These are phyloP conservation scores for Amorpha juglandis DNA, from an alignment of 2,888 invertebrate species.

Conservation along the genomic window DNA sequence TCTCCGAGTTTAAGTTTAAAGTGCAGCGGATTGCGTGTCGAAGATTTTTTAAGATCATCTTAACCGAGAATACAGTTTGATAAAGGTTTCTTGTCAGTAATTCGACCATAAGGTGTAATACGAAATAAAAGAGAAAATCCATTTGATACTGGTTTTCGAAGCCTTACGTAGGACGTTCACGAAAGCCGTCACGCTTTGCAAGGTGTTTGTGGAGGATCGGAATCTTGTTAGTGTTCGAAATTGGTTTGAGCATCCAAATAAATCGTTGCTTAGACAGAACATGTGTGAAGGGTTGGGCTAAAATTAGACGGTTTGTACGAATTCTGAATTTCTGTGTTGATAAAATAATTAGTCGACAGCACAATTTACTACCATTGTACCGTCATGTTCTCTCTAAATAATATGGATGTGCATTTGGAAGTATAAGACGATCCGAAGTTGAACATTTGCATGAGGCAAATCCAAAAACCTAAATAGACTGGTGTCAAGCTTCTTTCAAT, in stretches of 20 bases:
- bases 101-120: constrained; percentile 30
- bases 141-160: constrained; percentile 50
- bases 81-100: constrained; percentile 19
- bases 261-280: constrained; percentile 18
- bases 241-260: constrained; percentile 29
- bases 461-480: not conserved
- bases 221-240: constrained; percentile 42
- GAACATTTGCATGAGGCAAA: not conserved
- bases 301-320: not conserved
- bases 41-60: not conserved
- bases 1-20: not conserved
- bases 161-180: constrained; percentile 38
- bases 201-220: constrained; percentile 43
- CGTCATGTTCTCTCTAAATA: not conserved
- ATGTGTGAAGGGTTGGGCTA: not conserved
- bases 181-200: constrained; percentile 47
- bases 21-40: not conserved
- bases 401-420: not conserved
- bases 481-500: not conserved
- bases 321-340: not conserved
- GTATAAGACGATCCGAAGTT: constrained; percentile 6
- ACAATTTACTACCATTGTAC: no score
- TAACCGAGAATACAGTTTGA: not conserved
- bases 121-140: constrained; percentile 49
- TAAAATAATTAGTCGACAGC: not conserved